Base-by-base conservation (phyloP, 2,888 invertebrate genomes). In the Ophion ventricosus region DNA sequence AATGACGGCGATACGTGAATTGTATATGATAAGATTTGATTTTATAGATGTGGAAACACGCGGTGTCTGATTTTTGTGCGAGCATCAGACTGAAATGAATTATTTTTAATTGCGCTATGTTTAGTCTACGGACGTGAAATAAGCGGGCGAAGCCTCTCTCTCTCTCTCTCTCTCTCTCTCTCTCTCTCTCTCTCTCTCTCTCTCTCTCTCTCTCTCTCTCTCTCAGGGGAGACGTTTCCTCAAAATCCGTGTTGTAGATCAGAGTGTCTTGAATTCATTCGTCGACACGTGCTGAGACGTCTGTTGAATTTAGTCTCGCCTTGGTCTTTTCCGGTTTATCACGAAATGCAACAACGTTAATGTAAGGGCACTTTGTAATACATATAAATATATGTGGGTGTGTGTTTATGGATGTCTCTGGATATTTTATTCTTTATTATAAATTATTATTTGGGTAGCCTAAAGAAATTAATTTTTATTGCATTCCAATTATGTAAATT, bases 31-130 rank as follows among this genome's bases (percentile, higher is more conserved):
- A 17, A 54, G 23, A 66, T 11, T 66, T 81, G n/a, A 56, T 56
- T 67, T 20, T 40, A 35, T n/a, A 57, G 59, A 59, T 40, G 49
- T 5, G 64, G 66, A 73, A 63, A 66, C 49, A 74, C 63, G 20
- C 74, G 54, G 4, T 35, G 67, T 29, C 43, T 57, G 73, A 76
- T 78, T 70, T 54, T 20, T 26, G 73, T 49, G 35, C 8, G 35
- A 35, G 1, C 35, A 26, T n/a, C 85, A 78, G 70, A 85, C 80
- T 63, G 85, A 87, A 87, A 88, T 88, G 85, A 88, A 88, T 89
- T 88, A 88, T 88, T 88, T 88, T 88, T 85, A 11, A 88, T 87
- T 87, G 86, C 87, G 83, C 85, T 84, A 81, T 88, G 89, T 88
- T 88, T 88, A 88, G 87, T 88, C 87, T 88, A 86, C 87, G 84